Evolutionary conservation across 1,140 invertebrate species (phyloP).

Genomic region (Drosophila simulans): DNA sequence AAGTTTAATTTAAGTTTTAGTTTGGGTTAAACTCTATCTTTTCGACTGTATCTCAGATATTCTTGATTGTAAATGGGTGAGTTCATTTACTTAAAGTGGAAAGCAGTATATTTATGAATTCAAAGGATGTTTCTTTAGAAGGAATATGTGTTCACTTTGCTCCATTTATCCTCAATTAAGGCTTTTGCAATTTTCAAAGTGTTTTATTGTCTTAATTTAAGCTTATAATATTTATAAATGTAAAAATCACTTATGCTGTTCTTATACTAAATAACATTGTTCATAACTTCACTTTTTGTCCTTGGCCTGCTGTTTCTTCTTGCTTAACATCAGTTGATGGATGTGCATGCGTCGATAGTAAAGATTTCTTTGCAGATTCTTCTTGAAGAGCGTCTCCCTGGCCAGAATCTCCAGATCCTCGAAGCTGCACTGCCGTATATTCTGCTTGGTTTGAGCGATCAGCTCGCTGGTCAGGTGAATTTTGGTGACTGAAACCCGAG

Average conservation of each 20-base stretch:
- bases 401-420: slow-evolving; percentile 72
- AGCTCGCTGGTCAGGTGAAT: slow-evolving; percentile 67
- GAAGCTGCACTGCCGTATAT: slow-evolving; percentile 53
- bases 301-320: slow-evolving; percentile 23
- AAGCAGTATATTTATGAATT: neutral
- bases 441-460: slow-evolving; percentile 61
- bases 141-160: too few relatives aligned
- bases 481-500: slow-evolving; percentile 54
- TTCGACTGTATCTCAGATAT: neutral
- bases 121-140: neutral
- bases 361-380: slow-evolving; percentile 56
- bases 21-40: slow-evolving; percentile 10
- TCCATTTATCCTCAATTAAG: too few relatives aligned
- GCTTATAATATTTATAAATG: neutral
- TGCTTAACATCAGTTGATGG: slow-evolving; percentile 43
- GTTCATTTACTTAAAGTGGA: neutral
- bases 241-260: slow-evolving; percentile 48
- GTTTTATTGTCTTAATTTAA: slow-evolving; percentile 4
- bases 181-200: neutral
- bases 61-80: neutral
- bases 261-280: neutral
- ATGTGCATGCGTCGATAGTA: slow-evolving; percentile 62
- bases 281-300: neutral
- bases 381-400: slow-evolving; percentile 65
- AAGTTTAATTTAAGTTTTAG: slow-evolving; percentile 41